A percentile compares a stretch with the other conserved stretches of the same genome.
Conservation (phyloP, 2,797 vertebrate genomes). For the Tauraco hartlaubi region DNA sequence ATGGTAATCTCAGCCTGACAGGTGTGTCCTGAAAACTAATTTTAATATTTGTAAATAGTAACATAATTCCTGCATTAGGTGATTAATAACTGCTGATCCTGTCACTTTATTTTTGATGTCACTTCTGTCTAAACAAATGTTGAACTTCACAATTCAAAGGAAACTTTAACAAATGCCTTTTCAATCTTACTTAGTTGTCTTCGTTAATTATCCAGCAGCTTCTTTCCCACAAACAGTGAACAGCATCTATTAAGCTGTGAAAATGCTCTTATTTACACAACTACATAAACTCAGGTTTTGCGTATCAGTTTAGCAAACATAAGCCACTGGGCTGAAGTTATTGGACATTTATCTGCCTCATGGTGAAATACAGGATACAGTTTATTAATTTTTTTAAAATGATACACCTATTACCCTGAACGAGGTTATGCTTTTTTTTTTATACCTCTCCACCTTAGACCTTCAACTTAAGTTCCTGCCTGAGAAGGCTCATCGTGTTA, state of each 20-base stretch:
- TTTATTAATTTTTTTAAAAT: neutral
- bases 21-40: neutral
- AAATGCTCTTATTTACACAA: neutral
- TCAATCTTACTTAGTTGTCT: neutral
- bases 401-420: neutral
- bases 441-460: neutral
- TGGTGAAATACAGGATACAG: neutral
- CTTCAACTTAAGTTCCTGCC: neutral
- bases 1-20: neutral
- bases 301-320: neutral
- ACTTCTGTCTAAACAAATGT: neutral
- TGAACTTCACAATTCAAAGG: neutral
- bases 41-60: slow-evolving; percentile 15
- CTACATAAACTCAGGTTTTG: neutral
- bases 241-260: neutral
- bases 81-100: neutral
- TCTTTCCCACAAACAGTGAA: neutral
- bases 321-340: neutral
- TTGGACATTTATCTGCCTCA: neutral
- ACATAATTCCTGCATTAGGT: neutral
- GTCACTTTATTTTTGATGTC: neutral
- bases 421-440: neutral
- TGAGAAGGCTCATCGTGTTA: neutral
- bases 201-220: neutral
- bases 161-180: neutral